These are phyloP conservation scores for Aphodius granarius DNA, from an alignment of 2,888 invertebrate genomes.

Conservation along the genomic window DNA sequence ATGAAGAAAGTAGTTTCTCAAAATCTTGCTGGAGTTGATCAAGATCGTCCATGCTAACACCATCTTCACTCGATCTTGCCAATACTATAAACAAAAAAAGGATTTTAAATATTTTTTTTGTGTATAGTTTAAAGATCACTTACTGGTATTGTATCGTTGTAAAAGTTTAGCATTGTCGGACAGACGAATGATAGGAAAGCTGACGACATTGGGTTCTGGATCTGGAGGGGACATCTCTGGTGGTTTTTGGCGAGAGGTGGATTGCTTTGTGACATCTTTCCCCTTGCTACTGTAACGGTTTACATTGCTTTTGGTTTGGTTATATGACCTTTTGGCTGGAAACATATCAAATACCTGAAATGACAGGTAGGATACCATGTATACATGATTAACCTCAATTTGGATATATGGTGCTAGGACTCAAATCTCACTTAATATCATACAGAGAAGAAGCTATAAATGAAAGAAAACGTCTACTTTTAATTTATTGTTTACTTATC, in stretches of 20 bases:
- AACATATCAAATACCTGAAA: slow-evolving; percentile 20
- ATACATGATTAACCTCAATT: background rate
- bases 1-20: slow-evolving; percentile 81
- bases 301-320: slow-evolving; percentile 52
- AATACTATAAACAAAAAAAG: slow-evolving; percentile 55
- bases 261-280: slow-evolving; percentile 57
- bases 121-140: too few species aligned
- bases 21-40: slow-evolving; percentile 85
- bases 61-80: slow-evolving; percentile 70
- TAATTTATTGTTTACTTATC: background rate
- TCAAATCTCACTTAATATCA: background rate
- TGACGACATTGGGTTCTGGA: slow-evolving; percentile 55
- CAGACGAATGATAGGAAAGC: slow-evolving; percentile 67
- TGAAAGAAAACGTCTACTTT: background rate
- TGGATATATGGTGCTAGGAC: background rate
- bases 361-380: background rate
- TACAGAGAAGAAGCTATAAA: background rate
- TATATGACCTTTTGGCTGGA: slow-evolving; percentile 30
- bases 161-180: slow-evolving; percentile 68
- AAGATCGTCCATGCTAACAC: slow-evolving; percentile 84
- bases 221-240: slow-evolving; percentile 55
- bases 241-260: slow-evolving; percentile 57
- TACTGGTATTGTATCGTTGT: slow-evolving; percentile 65
- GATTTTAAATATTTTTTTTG: too few species aligned
- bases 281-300: slow-evolving; percentile 58